phyloP scores from a whole-genome alignment of 2,797 vertebrate genomes.

The Craterocephalus amniculus region DNA sequence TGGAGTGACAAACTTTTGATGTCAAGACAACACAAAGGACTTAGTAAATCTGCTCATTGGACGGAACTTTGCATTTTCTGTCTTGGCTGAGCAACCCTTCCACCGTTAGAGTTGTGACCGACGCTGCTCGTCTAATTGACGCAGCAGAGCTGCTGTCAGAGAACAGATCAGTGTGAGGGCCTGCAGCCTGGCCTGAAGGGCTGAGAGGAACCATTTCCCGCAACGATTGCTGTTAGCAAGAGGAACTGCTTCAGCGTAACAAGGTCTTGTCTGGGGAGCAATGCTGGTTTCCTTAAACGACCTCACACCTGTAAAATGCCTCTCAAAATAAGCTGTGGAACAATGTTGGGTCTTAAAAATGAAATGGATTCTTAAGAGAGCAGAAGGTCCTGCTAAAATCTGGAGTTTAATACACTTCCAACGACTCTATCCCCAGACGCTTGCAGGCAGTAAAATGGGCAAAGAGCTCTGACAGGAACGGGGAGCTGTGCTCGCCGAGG shows the following conservation, averaged over 20 bases:
- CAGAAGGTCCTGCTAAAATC: constrained; percentile 25
- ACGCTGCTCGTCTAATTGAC: constrained; percentile 65
- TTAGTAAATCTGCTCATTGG: background rate
- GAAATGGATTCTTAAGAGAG: constrained; percentile 29
- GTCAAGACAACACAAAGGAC: background rate
- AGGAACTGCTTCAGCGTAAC: constrained; percentile 35
- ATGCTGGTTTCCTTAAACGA: constrained; percentile 11
- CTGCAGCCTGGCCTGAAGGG: constrained; percentile 32
- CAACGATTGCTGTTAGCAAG: constrained; percentile 22
- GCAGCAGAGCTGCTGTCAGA: constrained; percentile 57
- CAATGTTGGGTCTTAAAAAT: constrained; percentile 17
- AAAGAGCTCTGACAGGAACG: constrained; percentile 49
- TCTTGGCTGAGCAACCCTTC: constrained; percentile 45
- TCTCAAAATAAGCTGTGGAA: background rate
- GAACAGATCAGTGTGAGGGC: constrained; percentile 29
- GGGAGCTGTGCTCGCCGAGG: constrained; percentile 48
- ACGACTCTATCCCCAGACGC: constrained; percentile 22
- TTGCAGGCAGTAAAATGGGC: constrained; percentile 46
- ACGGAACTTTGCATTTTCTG: constrained; percentile 59
- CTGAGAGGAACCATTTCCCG: constrained; percentile 29
- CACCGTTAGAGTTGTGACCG: constrained; percentile 47
- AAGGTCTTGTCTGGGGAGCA: constrained; percentile 15
- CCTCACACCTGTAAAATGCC: constrained; percentile 6
- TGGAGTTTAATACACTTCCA: constrained; percentile 35
- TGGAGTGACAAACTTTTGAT: constrained; percentile 28